phyloP scores from a whole-genome alignment of 1,140 invertebrate species.

The Cotesia typhae region DNA sequence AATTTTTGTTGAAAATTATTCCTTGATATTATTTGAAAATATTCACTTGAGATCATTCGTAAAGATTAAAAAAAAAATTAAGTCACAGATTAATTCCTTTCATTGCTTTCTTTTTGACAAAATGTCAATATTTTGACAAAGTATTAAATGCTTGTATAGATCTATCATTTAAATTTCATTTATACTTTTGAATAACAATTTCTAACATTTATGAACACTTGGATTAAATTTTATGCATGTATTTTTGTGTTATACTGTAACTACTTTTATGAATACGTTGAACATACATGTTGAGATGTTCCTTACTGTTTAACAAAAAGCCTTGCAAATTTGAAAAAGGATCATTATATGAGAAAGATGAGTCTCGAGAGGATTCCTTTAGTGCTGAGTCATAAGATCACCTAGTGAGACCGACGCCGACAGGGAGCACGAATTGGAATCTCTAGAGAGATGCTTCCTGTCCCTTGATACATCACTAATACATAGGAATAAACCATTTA shows the following conservation, averaged over 20 bases:
- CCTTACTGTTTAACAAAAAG: constrained; percentile 20
- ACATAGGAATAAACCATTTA: neutral
- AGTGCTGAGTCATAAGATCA: constrained; percentile 57
- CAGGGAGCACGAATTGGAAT: constrained; percentile 41
- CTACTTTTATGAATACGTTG: constrained; percentile 19
- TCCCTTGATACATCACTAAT: constrained; percentile 3
- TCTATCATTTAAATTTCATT: neutral
- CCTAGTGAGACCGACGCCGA: constrained; percentile 40
- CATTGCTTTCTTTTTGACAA: constrained; percentile 2
- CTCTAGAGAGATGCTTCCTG: constrained; percentile 41
- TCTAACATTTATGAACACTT: neutral
- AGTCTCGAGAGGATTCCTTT: constrained; percentile 52
- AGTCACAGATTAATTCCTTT: constrained; percentile 11
- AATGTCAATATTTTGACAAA: constrained; percentile 37
- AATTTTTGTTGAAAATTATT: too few relatives aligned
- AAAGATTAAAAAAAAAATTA: neutral
- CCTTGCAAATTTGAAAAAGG: constrained; percentile 11
- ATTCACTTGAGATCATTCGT: too few relatives aligned
- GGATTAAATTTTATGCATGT: constrained; percentile 23
- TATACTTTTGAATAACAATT: neutral
- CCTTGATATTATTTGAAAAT: too few relatives aligned
- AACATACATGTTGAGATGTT: constrained; percentile 7
- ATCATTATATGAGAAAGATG: constrained; percentile 47
- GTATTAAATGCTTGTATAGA: neutral
- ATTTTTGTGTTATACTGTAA: neutral